Percentiles rank a stretch among this genome's conserved stretches.
These are phyloP conservation scores for Benthosema pterotum DNA, from an alignment of 2,797 vertebrate species.

Conservation along the genomic window DNA sequence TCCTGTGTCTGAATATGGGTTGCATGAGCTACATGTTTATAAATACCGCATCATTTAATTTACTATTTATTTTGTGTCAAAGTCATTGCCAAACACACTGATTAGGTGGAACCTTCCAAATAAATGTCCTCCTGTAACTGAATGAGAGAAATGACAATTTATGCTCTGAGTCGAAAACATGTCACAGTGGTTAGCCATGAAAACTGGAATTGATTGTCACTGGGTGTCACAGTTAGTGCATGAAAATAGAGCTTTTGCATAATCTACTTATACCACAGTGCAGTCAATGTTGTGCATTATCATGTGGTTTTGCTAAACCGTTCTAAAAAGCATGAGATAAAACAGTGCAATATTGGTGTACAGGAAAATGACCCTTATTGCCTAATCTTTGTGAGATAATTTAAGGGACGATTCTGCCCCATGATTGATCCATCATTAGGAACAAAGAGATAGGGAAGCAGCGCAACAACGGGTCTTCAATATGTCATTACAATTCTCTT, in stretches of 20 bases:
- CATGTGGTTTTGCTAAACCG: conserved; percentile 24
- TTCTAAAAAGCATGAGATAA: conserved; percentile 30
- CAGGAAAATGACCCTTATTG: conserved; percentile 29
- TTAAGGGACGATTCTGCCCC: conserved; percentile 18
- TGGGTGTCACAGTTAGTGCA: too few relatives aligned
- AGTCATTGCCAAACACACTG: neutral
- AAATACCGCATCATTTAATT: neutral
- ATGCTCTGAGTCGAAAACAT: too few relatives aligned
- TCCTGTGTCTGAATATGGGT: neutral
- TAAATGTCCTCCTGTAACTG: too few relatives aligned
- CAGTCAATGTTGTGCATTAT: conserved; percentile 19
- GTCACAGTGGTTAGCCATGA: too few relatives aligned
- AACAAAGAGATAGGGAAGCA: conserved; percentile 42
- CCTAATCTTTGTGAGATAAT: conserved; percentile 17
- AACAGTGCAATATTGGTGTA: conserved; percentile 27
- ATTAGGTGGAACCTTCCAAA: too few relatives aligned
- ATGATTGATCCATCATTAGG: conserved; percentile 38
- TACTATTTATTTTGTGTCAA: neutral
- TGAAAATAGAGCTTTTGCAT: neutral
- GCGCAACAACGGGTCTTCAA: conserved; percentile 38
- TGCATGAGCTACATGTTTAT: neutral
- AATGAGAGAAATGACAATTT: too few relatives aligned
- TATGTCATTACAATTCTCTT: conserved; percentile 63
- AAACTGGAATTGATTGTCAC: too few relatives aligned
- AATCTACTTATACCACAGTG: conserved; percentile 19